These are phyloP conservation scores for Bolinopsis microptera DNA, from an alignment of 37 sponge, comb jelly and placozoan genomes.

Conservation along the genomic window DNA sequence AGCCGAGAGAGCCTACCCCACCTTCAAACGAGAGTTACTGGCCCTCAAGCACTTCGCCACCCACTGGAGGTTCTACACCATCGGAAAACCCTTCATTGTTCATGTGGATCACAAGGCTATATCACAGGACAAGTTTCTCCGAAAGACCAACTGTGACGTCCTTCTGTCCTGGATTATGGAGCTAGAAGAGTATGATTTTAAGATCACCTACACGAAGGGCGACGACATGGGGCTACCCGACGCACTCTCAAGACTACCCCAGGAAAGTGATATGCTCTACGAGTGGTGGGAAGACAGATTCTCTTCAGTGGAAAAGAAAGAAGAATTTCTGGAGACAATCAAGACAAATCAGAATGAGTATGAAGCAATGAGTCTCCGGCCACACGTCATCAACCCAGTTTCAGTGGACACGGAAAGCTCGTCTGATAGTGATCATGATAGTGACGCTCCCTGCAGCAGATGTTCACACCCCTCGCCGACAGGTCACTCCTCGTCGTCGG, in stretches of 20 bases:
- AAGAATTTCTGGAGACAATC: neutral
- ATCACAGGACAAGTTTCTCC: neutral
- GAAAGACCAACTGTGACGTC: neutral
- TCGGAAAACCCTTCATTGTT: neutral
- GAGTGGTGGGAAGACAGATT: neutral
- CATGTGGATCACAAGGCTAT: neutral
- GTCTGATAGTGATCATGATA: no score
- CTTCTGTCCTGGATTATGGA: neutral
- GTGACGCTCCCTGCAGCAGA: neutral
- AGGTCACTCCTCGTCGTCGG: no score
- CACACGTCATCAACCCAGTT: no score
- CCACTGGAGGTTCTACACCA: neutral
- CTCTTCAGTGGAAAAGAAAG: no score
- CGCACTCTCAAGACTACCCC: neutral
- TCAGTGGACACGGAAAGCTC: no score
- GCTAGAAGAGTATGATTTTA: constrained; percentile 17
- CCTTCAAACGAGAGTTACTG: neutral
- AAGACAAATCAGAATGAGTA: no score
- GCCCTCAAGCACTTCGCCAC: neutral
- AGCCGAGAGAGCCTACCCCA: neutral
- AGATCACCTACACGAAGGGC: neutral
- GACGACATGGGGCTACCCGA: neutral
- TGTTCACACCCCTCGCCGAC: neutral
- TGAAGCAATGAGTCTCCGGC: no score
- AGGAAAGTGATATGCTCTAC: neutral